Evolutionary conservation across 2,797 vertebrate species (phyloP), one percentile per base, ranked within the genome.

Genomic region (Schizopygopsis malacanthus): DNA sequence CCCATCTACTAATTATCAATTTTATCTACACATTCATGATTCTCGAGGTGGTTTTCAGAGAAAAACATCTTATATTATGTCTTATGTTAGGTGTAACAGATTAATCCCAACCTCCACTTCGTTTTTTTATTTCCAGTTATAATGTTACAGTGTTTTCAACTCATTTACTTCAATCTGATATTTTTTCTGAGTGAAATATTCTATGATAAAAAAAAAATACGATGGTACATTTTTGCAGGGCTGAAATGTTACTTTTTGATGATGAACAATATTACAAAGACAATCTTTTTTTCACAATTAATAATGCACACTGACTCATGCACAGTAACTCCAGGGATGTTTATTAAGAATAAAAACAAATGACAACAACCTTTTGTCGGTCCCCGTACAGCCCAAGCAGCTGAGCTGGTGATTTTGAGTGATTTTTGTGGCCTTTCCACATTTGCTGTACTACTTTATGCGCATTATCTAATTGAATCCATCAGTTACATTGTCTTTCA

Each of bases 401-500:
- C n/a, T 25, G 61, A 54, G 56, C 33, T 63, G 9, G 16, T 80
- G 76, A 63, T 79, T 81, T 71, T 82, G 79, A 85, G 25, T 52
- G 77, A 82, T 73, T 81, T 83, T 13, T 78, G 22, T 84, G 81
- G 50, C 45, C 63, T 85, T 89, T 81, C 43, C 67, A 33, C 82
- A 6, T 69, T 61, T 75, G 71, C 22, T 50, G 33, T 25, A 65
- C 73, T 78, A 73, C 65, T 76, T 54, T 39, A 65, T 85, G 87
- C 76, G 47, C 79, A 88, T 91, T 85, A 85, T 82, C 82, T 84
- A 82, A 79, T 73, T 84, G 83, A 84, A 85, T 87, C 81, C 77
- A 87, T 91, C 81, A 80, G 88, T 87, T 84, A 75, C 52, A 79
- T 78, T 87, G 81, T 87, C 70, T 82, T 79, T 83, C 82, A 89